Base-by-base conservation (phyloP, 2,113 vertebrate species). In the Acanthisitta chloris region DNA sequence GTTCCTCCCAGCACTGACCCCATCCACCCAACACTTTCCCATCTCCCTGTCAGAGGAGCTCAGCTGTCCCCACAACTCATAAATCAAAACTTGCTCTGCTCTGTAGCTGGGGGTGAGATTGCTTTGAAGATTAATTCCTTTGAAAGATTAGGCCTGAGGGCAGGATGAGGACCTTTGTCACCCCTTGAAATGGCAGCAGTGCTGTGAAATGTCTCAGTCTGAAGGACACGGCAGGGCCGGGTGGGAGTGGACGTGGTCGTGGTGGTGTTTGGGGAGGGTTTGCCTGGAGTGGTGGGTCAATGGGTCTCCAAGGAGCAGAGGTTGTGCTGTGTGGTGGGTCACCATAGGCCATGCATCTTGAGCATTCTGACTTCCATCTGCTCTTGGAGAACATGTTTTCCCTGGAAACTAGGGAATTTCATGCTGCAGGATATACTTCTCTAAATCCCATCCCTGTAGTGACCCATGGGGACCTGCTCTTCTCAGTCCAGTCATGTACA, bases 101-200 rank as follows among this genome's bases (percentile, higher is more conserved):
- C 43, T 29, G 57, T 28, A 34, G 71, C 92, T 9, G 43, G 86
- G 86, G 82, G 8, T 0, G 4, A 88, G 92, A 94, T 82, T 92
- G 94, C 92, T 97, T 78, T 88, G 94, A 86, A 92, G 92, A 94
- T 92, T 81, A 84, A 91, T 94, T 91, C 81, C 58, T 91, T 65
- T 36, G 57, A 87, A 90, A 92, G 91, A 70, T 90, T 57, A 83
- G 88, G 92, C 54, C 81, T 19, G 69, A 91, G 94, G 89, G 89
- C 78, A 69, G 34, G 89, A 45, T 51, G n/a, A 81, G 81, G 92
- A 88, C 86, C 92, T 87, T 81, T 86, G 17, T 91, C 81, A 84
- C 86, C 84, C 86, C 66, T 76, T 10, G 81, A 72, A 89, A 82
- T 92, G 92, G 86, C 83, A 90, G 69, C 2, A 0, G 81, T 0